These are phyloP conservation scores for Patagioenas fasciata DNA, from an alignment of 2,113 vertebrate species.

Conservation along the genomic window DNA sequence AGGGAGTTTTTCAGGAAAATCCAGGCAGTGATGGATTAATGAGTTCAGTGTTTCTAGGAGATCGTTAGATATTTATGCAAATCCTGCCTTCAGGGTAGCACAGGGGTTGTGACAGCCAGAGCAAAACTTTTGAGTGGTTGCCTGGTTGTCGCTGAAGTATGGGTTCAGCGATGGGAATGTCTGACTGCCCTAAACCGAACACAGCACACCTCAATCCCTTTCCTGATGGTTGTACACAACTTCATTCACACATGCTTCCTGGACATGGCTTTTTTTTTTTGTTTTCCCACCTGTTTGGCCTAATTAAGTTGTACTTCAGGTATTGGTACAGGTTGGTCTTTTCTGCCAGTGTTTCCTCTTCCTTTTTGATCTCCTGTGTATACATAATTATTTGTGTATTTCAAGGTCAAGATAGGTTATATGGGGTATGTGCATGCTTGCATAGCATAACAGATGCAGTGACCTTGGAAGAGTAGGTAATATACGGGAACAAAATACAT, in stretches of 20 bases:
- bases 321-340: background rate
- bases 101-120: accelerated
- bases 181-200: background rate
- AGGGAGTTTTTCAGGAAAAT: background rate
- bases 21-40: background rate
- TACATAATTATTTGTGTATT: background rate
- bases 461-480: background rate
- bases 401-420: background rate
- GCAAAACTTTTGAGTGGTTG: background rate
- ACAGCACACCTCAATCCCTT: accelerated
- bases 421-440: background rate
- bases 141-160: background rate
- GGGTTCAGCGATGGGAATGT: background rate
- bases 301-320: background rate
- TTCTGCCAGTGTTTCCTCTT: background rate
- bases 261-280: background rate
- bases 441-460: accelerated
- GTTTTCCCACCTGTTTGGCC: background rate
- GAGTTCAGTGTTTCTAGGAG: background rate
- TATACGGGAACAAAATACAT: background rate
- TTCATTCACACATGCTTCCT: background rate
- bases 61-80: background rate
- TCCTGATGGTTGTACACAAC: background rate
- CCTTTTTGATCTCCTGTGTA: background rate
- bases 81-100: background rate